phyloP scores from a whole-genome alignment of 2,888 invertebrate genomes.

The Drosophila stalkeri region DNA sequence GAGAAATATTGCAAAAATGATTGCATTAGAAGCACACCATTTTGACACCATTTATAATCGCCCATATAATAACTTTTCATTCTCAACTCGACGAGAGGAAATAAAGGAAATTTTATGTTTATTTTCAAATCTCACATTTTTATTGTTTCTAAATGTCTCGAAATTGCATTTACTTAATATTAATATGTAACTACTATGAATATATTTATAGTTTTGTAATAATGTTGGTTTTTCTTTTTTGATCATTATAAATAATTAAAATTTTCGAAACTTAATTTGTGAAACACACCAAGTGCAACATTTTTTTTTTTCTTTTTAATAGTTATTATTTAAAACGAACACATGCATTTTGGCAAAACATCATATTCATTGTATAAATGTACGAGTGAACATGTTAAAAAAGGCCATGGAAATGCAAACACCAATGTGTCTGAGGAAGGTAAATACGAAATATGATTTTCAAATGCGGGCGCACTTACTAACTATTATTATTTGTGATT shows the following conservation, averaged over 20 bases:
- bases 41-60: background rate
- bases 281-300: slow-evolving; percentile 58
- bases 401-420: slow-evolving; percentile 29
- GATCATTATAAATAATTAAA: slow-evolving; percentile 67
- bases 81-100: background rate
- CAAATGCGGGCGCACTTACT: slow-evolving; percentile 59
- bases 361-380: slow-evolving; percentile 28
- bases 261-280: slow-evolving; percentile 71
- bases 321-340: slow-evolving; percentile 65
- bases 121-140: slow-evolving; percentile 77
- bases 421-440: slow-evolving; percentile 32
- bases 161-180: slow-evolving; percentile 78
- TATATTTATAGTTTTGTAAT: slow-evolving; percentile 58
- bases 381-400: slow-evolving; percentile 29
- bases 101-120: slow-evolving; percentile 11
- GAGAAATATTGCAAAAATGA: background rate
- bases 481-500: slow-evolving; percentile 68
- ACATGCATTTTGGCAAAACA: slow-evolving; percentile 74
- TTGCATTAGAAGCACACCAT: background rate
- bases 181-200: slow-evolving; percentile 76
- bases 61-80: background rate
- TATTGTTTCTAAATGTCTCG: slow-evolving; percentile 78
- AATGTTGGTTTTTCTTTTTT: slow-evolving; percentile 56
- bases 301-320: slow-evolving; percentile 18
- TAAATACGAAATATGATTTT: slow-evolving; percentile 15